Conservation (phyloP, 2,888 invertebrate genomes). For the Hedychridium roseum region DNA sequence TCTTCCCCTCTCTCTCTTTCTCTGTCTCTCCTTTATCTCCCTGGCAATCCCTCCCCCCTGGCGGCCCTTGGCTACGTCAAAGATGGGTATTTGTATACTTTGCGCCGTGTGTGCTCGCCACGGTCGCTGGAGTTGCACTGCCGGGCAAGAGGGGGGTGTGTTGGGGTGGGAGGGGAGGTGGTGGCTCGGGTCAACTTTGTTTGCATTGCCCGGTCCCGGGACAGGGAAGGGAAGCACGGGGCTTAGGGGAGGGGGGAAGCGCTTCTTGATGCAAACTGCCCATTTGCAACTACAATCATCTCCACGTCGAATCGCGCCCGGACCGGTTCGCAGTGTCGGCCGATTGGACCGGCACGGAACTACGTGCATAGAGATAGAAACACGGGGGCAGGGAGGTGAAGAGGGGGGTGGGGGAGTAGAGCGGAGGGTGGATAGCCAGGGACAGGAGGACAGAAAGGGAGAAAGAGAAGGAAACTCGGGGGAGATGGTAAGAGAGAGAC, state of each 20-base stretch:
- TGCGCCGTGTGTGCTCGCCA: constrained; percentile 45
- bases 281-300: constrained; percentile 64
- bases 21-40: neutral
- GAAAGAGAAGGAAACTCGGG: no score
- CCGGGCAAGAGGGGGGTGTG: constrained; percentile 13
- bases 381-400: neutral
- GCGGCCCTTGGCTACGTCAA: constrained; percentile 33
- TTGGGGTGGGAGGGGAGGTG: constrained; percentile 15
- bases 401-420: neutral
- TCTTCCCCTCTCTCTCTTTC: neutral
- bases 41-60: neutral
- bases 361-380: neutral
- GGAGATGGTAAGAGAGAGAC: no score
- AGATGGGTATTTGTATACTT: constrained; percentile 52
- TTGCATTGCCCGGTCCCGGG: constrained; percentile 54
- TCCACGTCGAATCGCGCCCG: constrained; percentile 51
- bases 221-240: neutral
- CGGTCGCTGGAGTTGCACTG: constrained; percentile 19
- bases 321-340: constrained; percentile 18
- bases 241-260: constrained; percentile 16
- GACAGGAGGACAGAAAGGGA: constrained; percentile 10
- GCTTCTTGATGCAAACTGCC: constrained; percentile 63
- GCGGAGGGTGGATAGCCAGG: constrained; percentile 9
- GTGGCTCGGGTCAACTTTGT: constrained; percentile 58
- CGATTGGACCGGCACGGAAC: constrained; percentile 1